A percentile compares a stretch with the other conserved stretches of the same genome.
Conservation (phyloP, 2,888 invertebrate species). For the Tipula vernalis region DNA sequence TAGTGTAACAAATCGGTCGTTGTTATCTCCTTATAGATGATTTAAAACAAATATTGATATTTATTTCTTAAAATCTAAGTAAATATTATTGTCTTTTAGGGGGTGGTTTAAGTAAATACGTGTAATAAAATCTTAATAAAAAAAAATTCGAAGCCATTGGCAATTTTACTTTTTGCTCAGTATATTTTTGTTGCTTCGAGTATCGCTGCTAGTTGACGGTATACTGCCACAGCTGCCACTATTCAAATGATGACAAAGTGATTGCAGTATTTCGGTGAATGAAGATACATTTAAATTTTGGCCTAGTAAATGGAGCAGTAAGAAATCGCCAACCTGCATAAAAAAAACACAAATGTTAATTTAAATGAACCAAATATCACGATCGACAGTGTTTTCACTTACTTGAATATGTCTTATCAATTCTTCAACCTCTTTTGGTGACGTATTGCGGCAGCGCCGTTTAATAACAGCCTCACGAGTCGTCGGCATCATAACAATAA, state of each 20-base stretch:
- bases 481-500: conserved; percentile 64
- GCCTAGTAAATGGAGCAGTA: conserved; percentile 68
- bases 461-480: conserved; percentile 71
- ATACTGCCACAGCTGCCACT: conserved; percentile 60
- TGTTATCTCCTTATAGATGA: background rate
- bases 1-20: background rate
- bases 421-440: conserved; percentile 57
- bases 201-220: conserved; percentile 33
- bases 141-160: background rate
- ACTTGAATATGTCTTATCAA: conserved; percentile 74
- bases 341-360: conserved; percentile 19
- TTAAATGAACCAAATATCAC: background rate
- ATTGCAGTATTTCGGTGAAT: conserved; percentile 68
- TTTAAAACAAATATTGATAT: background rate
- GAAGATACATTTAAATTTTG: conserved; percentile 76
- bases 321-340: conserved; percentile 69
- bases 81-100: background rate
- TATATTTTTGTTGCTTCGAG: background rate
- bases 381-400: conserved; percentile 17
- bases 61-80: background rate
- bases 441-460: conserved; percentile 64
- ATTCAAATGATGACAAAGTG: conserved; percentile 38
- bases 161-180: background rate
- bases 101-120: background rate
- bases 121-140: background rate